Evolutionary conservation across 2,797 vertebrate species (phyloP).

Genomic region (Lepidocolaptes lacrymiger): DNA sequence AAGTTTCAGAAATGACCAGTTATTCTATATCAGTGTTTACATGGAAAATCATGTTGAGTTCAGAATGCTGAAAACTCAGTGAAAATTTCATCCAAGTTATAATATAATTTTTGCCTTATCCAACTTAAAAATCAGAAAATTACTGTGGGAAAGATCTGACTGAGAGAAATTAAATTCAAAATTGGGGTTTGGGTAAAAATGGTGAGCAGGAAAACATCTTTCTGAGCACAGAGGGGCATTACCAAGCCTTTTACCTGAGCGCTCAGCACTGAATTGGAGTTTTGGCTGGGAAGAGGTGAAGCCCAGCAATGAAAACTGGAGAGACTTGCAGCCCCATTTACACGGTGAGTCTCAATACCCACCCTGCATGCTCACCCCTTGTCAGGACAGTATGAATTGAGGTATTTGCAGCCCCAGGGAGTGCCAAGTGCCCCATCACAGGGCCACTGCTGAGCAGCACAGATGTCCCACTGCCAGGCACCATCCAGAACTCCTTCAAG

Average conservation of each 20-base stretch:
- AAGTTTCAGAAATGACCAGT: neutral
- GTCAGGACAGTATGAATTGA: neutral
- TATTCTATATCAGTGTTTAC: neutral
- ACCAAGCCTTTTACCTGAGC: neutral
- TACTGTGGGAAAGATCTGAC: neutral
- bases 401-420: neutral
- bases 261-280: accelerated
- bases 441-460: neutral
- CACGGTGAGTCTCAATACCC: accelerated
- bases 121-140: neutral
- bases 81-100: neutral
- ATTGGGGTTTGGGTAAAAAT: neutral
- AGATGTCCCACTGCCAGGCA: neutral
- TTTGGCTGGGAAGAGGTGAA: neutral
- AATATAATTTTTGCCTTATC: neutral
- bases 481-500: neutral
- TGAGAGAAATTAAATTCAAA: neutral
- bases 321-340: neutral
- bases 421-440: neutral
- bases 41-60: accelerated
- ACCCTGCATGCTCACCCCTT: accelerated
- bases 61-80: neutral
- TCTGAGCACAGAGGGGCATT: neutral
- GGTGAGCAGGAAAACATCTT: neutral
- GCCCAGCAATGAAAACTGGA: neutral